Percentiles rank a stretch among this genome's conserved stretches.
These are phyloP conservation scores for Cherax quadricarinatus DNA, from an alignment of 1,140 invertebrate species.

Conservation along the genomic window DNA sequence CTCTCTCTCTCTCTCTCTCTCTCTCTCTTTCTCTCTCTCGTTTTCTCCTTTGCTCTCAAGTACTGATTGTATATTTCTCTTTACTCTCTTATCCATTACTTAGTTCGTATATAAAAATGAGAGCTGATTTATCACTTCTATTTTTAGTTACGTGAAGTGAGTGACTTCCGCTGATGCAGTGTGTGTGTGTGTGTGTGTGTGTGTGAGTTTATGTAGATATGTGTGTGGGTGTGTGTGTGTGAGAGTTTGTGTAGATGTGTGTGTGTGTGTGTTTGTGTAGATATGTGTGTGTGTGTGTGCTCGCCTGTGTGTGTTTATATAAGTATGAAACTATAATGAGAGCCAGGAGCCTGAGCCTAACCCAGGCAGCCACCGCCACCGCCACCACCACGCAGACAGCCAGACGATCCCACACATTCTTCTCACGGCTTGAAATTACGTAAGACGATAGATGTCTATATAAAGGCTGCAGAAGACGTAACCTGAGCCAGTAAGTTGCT, in stretches of 20 bases:
- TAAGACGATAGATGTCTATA: slow-evolving; percentile 34
- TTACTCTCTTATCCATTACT: no score
- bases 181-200: not conserved
- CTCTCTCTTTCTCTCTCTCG: not conserved
- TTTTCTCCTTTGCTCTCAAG: not conserved
- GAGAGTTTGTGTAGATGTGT: not conserved
- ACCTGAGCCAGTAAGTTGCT: not conserved
- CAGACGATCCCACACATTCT: not conserved
- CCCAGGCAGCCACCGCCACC: not conserved
- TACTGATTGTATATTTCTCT: no score
- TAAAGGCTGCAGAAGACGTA: slow-evolving; percentile 25
- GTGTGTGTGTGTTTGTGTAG: not conserved
- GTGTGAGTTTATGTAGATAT: no score
- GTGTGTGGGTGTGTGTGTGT: not conserved
- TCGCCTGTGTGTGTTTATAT: no score
- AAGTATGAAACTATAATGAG: no score
- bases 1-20: slow-evolving; percentile 3
- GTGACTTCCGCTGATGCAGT: not conserved
- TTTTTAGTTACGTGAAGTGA: not conserved
- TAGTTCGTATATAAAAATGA: no score
- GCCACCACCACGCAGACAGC: not conserved
- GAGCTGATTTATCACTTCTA: no score
- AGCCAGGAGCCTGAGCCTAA: not conserved
- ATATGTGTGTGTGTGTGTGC: not conserved
- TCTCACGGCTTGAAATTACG: slow-evolving; percentile 32